Conservation (phyloP, 2,113 vertebrate species). For the Daubentonia madagascariensis region DNA sequence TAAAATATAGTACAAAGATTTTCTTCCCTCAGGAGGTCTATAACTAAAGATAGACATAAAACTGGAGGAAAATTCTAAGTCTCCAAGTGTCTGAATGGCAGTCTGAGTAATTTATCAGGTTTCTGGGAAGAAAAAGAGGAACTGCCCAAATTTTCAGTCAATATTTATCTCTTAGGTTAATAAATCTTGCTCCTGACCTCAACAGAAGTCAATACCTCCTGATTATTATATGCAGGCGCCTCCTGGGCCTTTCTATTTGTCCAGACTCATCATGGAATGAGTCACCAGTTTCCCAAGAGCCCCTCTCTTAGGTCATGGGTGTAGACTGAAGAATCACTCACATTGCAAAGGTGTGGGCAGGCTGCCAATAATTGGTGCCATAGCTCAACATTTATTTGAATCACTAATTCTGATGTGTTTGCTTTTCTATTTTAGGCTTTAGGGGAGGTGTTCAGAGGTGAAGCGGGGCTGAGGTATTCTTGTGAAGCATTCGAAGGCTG, state of each 20-base stretch:
- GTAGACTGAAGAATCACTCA: conserved; percentile 73
- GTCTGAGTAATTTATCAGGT: conserved; percentile 75
- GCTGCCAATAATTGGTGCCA: conserved; percentile 55
- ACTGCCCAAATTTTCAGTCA: conserved; percentile 82
- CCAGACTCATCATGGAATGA: conserved; percentile 76
- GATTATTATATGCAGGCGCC: conserved; percentile 76
- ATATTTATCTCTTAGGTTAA: conserved; percentile 84
- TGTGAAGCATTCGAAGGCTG: neutral
- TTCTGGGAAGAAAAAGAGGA: conserved; percentile 45
- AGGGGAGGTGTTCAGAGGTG: neutral
- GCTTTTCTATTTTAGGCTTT: neutral
- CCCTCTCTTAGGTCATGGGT: conserved; percentile 72
- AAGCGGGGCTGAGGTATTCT: neutral
- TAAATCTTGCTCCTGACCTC: conserved; percentile 83
- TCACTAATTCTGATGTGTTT: conserved; percentile 62
- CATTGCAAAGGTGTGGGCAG: conserved; percentile 64
- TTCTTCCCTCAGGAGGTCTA: conserved; percentile 65
- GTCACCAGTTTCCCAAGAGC: conserved; percentile 75
- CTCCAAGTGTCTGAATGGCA: conserved; percentile 67
- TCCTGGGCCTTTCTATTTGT: conserved; percentile 76
- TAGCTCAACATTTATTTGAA: conserved; percentile 55
- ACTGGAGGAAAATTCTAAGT: conserved; percentile 63
- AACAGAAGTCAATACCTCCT: conserved; percentile 80
- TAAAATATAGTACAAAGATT: conserved; percentile 68
- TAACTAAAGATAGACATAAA: conserved; percentile 71